These are phyloP conservation scores for Urosaurus nigricauda DNA, from an alignment of 2,797 vertebrate genomes.

Conservation along the genomic window DNA sequence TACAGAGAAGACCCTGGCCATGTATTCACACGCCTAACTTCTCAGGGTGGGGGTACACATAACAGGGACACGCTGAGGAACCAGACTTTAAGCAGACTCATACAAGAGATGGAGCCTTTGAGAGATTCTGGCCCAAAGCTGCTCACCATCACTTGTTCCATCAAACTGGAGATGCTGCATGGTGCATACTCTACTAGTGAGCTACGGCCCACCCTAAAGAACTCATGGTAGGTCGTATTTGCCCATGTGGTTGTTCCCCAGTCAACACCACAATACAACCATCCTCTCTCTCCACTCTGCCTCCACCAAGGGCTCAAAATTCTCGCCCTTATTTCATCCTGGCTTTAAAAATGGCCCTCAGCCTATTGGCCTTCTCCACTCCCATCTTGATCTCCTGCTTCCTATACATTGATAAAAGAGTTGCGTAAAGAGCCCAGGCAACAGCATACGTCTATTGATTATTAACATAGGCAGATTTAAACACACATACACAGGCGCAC, in stretches of 20 bases:
- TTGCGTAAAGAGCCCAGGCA: conserved; percentile 55
- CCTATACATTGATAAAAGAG: conserved; percentile 68
- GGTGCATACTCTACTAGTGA: not conserved
- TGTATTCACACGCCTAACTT: too few relatives aligned
- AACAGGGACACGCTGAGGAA: too few relatives aligned
- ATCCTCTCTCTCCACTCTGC: not conserved
- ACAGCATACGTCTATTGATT: conserved; percentile 51
- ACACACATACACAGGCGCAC: not conserved
- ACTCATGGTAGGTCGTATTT: not conserved
- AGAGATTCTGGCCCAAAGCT: not conserved
- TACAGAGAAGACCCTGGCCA: too few relatives aligned
- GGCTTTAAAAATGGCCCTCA: conserved; percentile 37
- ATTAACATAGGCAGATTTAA: conserved; percentile 21
- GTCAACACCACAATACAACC: too few relatives aligned
- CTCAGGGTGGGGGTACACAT: too few relatives aligned
- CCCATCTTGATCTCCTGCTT: conserved; percentile 38
- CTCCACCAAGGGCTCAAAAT: conserved; percentile 40
- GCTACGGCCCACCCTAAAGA: not conserved
- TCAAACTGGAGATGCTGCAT: not conserved
- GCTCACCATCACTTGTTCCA: not conserved
- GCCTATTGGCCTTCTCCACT: conserved; percentile 50
- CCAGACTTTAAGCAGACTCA: not conserved
- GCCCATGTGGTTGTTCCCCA: not conserved
- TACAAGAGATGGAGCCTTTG: not conserved
- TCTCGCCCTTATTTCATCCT: conserved; percentile 53